Percentiles rank a stretch among this genome's conserved stretches.
phyloP scores from a whole-genome alignment of 2,888 invertebrate genomes.

The Maniola hyperantus region DNA sequence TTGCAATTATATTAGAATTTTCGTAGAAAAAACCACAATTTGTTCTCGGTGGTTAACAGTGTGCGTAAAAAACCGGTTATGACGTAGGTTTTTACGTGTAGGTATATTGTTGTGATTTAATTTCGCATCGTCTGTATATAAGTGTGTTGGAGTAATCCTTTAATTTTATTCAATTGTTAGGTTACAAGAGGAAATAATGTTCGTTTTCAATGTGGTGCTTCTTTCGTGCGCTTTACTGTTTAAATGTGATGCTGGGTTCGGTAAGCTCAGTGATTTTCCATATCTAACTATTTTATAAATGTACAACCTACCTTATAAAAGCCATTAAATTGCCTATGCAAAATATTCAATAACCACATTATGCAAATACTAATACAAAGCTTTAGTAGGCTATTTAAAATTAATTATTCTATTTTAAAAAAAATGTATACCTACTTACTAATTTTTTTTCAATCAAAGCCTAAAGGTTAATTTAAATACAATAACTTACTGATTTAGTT shows the following conservation, averaged over 20 bases:
- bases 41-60: background rate
- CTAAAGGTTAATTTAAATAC: no score
- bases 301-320: background rate
- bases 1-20: background rate
- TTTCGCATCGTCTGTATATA: conserved; percentile 18
- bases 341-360: background rate
- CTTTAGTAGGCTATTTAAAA: background rate
- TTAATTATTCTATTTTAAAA: background rate
- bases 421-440: background rate
- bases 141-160: background rate
- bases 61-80: conserved; percentile 19
- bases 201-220: conserved; percentile 24
- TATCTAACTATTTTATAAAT: background rate
- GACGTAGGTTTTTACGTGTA: conserved; percentile 7
- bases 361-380: background rate
- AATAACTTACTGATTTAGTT: no score
- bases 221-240: conserved; percentile 23
- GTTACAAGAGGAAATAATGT: conserved; percentile 32
- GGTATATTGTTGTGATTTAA: background rate
- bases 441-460: no score
- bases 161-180: conserved; percentile 18
- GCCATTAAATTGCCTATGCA: conserved; percentile 2
- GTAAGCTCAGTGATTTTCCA: conserved; percentile 29
- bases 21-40: conserved; percentile 4
- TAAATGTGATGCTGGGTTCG: conserved; percentile 30